Evolutionary conservation across 1,140 invertebrate genomes (phyloP).

Genomic region (Bombus turneri): DNA sequence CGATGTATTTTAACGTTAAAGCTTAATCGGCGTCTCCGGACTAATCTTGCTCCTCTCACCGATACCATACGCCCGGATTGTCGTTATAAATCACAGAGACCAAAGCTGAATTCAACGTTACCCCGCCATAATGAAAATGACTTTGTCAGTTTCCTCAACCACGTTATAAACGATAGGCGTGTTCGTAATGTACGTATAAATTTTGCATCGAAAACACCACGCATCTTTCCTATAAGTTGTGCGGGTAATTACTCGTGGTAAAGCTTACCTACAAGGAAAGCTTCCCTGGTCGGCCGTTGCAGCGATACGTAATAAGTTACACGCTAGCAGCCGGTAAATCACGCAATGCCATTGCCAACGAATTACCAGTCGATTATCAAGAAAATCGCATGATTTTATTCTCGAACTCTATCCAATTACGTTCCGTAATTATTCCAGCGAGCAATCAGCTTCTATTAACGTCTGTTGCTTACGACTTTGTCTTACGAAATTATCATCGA

Average conservation of each 20-base stretch:
- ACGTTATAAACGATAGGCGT: neutral
- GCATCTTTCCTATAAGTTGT: neutral
- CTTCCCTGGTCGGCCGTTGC: neutral
- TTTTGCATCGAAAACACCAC: neutral
- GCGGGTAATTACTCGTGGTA: neutral
- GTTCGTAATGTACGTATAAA: neutral
- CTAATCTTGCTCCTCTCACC: neutral
- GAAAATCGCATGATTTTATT: neutral
- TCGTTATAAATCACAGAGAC: neutral
- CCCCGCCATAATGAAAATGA: neutral
- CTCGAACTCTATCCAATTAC: neutral
- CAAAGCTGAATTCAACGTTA: neutral
- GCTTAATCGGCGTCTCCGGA: neutral
- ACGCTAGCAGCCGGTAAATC: neutral
- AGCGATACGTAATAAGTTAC: slow-evolving; percentile 18
- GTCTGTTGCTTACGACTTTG: neutral
- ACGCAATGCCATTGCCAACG: neutral
- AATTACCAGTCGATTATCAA: neutral
- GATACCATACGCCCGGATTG: neutral
- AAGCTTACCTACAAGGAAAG: neutral
- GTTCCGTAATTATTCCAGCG: neutral
- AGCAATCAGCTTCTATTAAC: neutral
- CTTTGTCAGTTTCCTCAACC: neutral
- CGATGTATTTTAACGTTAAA: neutral
- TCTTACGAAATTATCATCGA: slow-evolving; percentile 15